Evolutionary conservation across 1,140 invertebrate species (phyloP), one percentile per base, ranked within the genome.

Genomic region (Conus betulinus): DNA sequence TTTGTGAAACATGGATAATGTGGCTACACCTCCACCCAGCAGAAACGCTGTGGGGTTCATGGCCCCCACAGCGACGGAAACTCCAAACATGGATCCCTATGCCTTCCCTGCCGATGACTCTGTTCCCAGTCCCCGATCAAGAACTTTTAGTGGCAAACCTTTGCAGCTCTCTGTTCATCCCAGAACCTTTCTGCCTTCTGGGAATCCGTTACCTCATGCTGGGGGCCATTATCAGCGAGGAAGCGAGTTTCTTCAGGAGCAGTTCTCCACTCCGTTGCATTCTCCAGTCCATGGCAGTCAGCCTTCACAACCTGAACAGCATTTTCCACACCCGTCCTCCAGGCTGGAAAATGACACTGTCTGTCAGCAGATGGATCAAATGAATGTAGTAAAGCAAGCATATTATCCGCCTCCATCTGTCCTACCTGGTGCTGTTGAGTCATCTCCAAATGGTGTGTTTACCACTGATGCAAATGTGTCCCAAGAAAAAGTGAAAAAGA

Each of bases 401-500:
- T 25, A 55, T 10, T 20, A 55, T 55, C 8, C 51, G n/a, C 23
- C 57, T 13, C n/a, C 20, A 2, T 7, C 52, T 55, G 23, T n/a
- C 79, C 39, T 15, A 7, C 39, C n/a, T 20, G 39, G 53, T 13
- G 82, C 11, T 23, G 20, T 55, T 6, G n/a, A 25, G 23, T 20
- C 52, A 8, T 25, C 39, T 11, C 39, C 52, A 20, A 83, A 83
- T 83, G 53, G 82, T 10, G 82, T 20, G 11, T 83, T 53, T 23
- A 83, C 39, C 39, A 23, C 57, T 13, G 82, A 25, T 55, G 82
- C 82, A 20, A 53, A 55, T 25, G 8, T 83, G 74, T 15, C 39
- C 17, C n/a, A 71, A 79, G 52, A 20, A 53, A 87, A 78, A 27
- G 27, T 74, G 15, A 78, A 78, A 25, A 87, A 87, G 85, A 87